Percentiles rank a stretch among this genome's conserved stretches.
Conservation (phyloP, 1,140 invertebrate genomes). For the Brachionus sp. region DNA sequence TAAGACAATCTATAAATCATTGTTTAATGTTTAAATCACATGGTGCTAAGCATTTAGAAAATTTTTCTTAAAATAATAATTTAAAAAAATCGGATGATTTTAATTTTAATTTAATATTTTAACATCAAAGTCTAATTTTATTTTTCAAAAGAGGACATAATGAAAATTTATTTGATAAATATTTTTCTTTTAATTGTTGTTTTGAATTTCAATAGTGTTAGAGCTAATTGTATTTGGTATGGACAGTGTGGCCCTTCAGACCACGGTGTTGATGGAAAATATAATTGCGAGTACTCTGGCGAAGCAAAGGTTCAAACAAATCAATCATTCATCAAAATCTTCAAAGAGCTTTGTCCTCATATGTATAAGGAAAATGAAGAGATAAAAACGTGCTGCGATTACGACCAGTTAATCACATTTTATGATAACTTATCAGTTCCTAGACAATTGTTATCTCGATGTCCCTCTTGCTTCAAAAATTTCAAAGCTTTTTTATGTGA, state of each 20-base stretch:
- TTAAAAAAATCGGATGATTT: no score
- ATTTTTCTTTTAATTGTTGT: neutral
- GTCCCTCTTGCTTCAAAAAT: slow-evolving; percentile 41
- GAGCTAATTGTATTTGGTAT: slow-evolving; percentile 36
- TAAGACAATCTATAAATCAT: no score
- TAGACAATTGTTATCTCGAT: slow-evolving; percentile 8
- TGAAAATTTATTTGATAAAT: neutral
- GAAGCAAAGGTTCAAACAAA: slow-evolving; percentile 5
- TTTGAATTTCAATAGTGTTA: neutral
- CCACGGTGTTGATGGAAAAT: neutral
- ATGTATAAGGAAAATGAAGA: slow-evolving; percentile 16
- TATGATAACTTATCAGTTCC: slow-evolving; percentile 22
- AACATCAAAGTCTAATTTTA: no score
- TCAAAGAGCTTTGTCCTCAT: slow-evolving; percentile 14
- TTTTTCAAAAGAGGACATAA: no score
- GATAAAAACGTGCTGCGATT: slow-evolving; percentile 16
- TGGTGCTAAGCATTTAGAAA: no score
- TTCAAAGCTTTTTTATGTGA: slow-evolving; percentile 42
- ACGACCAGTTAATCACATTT: neutral
- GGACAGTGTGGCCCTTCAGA: slow-evolving; percentile 18
- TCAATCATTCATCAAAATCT: neutral
- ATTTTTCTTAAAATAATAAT: no score
- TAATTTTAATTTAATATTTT: no score
- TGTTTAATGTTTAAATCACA: no score
- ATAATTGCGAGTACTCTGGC: slow-evolving; percentile 44